A percentile compares a stretch with the other conserved stretches of the same genome.
These are phyloP conservation scores for Lordiphosa mommai DNA, from an alignment of 1,140 invertebrate species.

Conservation along the genomic window DNA sequence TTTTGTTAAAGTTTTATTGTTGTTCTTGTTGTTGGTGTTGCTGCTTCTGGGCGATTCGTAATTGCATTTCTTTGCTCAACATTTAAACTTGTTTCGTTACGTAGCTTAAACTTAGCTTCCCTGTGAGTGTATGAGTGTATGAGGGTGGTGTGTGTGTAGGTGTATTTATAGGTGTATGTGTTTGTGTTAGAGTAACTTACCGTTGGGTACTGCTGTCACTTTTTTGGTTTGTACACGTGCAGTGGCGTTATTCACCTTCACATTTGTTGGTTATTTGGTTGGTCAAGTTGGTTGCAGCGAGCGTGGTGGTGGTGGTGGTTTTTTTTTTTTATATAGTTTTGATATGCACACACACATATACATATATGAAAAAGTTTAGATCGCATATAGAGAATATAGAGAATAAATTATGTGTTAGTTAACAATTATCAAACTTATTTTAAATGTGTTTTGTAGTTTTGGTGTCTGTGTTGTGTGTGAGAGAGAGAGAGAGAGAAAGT, in stretches of 20 bases:
- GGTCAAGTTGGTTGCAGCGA: conserved; percentile 54
- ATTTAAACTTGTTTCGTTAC: conserved; percentile 71
- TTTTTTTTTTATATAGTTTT: conserved; percentile 35
- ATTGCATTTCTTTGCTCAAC: conserved; percentile 75
- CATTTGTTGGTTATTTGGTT: conserved; percentile 51
- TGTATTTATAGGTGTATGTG: conserved; percentile 2
- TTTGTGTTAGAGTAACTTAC: conserved; percentile 84
- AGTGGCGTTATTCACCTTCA: conserved; percentile 97
- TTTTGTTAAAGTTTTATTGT: conserved; percentile 29
- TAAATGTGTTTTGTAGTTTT: conserved; percentile 21
- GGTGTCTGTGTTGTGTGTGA: conserved; percentile 11
- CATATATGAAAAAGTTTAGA: conserved; percentile 23
- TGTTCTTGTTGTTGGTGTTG: conserved; percentile 11
- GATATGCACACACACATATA: conserved; percentile 36
- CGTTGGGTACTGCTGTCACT: conserved; percentile 92
- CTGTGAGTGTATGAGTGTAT: conserved; percentile 13
- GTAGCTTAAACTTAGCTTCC: conserved; percentile 50
- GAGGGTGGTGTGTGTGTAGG: conserved; percentile 9
- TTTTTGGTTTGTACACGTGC: conserved; percentile 99
- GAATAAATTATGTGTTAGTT: conserved; percentile 71
- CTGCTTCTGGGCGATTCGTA: conserved; percentile 44
- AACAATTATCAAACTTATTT: conserved; percentile 60
- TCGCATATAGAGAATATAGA: conserved; percentile 67
- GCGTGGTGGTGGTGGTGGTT: conserved; percentile 50
- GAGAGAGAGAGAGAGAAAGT: background rate